Conservation (phyloP, 1,140 invertebrate species). For the Ceratosolen solmsi region DNA sequence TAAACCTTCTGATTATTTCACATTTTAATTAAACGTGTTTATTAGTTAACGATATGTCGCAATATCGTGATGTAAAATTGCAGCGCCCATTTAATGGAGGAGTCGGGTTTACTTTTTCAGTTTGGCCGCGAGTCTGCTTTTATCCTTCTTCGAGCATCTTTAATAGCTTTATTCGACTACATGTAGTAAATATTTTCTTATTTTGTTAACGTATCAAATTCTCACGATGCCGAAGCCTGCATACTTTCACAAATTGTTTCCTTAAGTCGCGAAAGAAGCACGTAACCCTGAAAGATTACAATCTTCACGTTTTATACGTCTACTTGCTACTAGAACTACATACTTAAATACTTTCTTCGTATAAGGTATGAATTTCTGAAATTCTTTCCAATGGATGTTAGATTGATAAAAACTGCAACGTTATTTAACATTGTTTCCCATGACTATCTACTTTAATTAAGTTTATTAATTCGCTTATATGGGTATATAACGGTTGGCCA, state of each 20-base stretch:
- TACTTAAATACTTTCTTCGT: constrained; percentile 13
- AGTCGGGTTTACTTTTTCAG: background rate
- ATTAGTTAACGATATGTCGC: background rate
- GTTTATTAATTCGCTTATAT: background rate
- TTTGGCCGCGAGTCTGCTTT: background rate
- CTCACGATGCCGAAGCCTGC: constrained; percentile 20
- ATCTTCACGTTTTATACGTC: constrained; percentile 20
- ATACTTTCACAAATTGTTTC: constrained; percentile 29
- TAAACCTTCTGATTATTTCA: too few relatives aligned
- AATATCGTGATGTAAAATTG: background rate
- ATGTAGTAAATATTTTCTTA: constrained; percentile 26
- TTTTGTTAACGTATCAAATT: constrained; percentile 23
- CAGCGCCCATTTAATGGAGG: background rate
- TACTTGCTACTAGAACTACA: constrained; percentile 26
- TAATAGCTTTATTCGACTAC: constrained; percentile 29
- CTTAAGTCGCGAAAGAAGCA: constrained; percentile 10
- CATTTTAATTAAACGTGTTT: background rate
- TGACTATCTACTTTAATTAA: background rate
- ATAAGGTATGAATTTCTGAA: constrained; percentile 20
- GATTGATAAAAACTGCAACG: background rate
- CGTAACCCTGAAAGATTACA: constrained; percentile 25
- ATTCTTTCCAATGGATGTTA: background rate
- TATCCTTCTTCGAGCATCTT: background rate
- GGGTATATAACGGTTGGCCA: background rate
- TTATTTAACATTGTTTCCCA: background rate